Percentiles rank a stretch among this genome's conserved stretches.
phyloP scores from a whole-genome alignment of 1,140 invertebrate species.

The Aethina tumida region DNA sequence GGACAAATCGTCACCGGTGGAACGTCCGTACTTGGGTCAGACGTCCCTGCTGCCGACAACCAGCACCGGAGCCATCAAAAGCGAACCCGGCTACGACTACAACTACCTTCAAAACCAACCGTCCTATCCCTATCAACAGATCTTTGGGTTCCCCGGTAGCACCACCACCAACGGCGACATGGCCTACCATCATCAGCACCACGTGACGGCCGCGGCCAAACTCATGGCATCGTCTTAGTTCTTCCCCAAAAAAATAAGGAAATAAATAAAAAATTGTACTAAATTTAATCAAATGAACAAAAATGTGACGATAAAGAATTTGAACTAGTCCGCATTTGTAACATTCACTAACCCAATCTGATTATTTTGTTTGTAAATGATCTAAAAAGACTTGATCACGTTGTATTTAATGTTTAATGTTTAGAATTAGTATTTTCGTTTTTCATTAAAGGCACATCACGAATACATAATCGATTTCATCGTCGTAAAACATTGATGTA shows the following conservation, averaged over 20 bases:
- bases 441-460: no score
- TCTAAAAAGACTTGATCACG: no score
- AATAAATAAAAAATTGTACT: no score
- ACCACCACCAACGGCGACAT: constrained; percentile 29
- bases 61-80: constrained; percentile 29
- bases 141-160: constrained; percentile 31
- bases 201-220: constrained; percentile 68
- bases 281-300: no score
- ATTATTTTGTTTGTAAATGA: no score
- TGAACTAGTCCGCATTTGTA: no score
- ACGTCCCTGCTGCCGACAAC: constrained; percentile 39
- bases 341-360: no score
- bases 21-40: constrained; percentile 39
- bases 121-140: constrained; percentile 33
- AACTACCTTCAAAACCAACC: constrained; percentile 33
- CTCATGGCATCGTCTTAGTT: constrained; percentile 65
- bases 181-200: constrained; percentile 67
- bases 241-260: neutral
- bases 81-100: constrained; percentile 35
- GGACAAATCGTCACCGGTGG: constrained; percentile 22
- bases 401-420: no score
- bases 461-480: no score
- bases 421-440: no score
- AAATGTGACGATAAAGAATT: no score
- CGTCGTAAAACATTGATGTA: no score